These are phyloP conservation scores for Mesoclemmys tuberculata DNA, from an alignment of 2,113 vertebrate genomes.

Conservation along the genomic window DNA sequence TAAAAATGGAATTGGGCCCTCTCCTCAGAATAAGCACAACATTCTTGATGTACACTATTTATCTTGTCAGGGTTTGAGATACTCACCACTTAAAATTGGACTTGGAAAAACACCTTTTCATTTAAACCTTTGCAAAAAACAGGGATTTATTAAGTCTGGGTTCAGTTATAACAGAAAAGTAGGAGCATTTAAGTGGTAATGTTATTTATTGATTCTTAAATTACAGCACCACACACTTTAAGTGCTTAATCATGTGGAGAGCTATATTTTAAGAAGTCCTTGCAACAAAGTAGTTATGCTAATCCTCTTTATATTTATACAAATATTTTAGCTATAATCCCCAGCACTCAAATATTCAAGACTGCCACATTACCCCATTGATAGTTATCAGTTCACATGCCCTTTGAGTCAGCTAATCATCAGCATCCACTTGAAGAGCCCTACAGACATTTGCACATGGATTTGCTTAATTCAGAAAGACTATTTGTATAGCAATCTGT, in stretches of 20 bases:
- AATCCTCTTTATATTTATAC: background rate
- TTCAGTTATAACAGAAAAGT: background rate
- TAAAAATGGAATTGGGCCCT: background rate
- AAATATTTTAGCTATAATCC: background rate
- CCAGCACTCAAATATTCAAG: background rate
- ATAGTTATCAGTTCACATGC: background rate
- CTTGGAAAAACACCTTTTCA: background rate
- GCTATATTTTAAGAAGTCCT: rapidly evolving
- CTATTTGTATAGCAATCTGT: background rate
- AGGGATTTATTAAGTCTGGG: background rate
- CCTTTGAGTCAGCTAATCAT: background rate
- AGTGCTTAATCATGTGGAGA: background rate
- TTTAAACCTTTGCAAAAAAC: background rate
- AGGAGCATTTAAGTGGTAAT: background rate
- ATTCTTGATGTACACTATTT: background rate
- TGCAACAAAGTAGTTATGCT: background rate
- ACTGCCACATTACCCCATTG: background rate
- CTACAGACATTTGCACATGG: background rate
- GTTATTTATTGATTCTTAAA: background rate
- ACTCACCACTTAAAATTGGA: background rate
- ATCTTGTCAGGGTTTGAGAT: rapidly evolving
- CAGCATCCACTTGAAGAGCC: background rate
- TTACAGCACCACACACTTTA: background rate
- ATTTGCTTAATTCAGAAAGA: background rate
- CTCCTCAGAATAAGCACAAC: background rate